Evolutionary conservation across 2,797 vertebrate genomes (phyloP).

Genomic region (Artibeus lituratus): DNA sequence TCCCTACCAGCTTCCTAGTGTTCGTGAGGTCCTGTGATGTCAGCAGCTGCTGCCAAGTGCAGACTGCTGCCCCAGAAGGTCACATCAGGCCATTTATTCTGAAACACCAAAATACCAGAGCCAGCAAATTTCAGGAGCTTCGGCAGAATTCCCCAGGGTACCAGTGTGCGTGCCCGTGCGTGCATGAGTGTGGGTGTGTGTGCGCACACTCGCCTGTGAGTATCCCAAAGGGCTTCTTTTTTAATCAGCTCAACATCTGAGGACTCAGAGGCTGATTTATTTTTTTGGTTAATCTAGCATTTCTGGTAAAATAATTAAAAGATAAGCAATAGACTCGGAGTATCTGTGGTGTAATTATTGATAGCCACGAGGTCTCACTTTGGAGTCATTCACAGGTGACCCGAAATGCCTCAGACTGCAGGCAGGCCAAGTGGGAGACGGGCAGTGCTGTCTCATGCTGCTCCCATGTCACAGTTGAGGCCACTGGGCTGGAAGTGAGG

Average conservation of each 20-base stretch:
- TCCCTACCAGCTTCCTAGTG: not conserved
- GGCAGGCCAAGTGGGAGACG: not conserved
- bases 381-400: not conserved
- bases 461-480: not conserved
- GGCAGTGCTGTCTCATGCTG: accelerated
- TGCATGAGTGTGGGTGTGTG: no score
- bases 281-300: conserved; percentile 60
- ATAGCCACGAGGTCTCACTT: conserved; percentile 36
- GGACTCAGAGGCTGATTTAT: conserved; percentile 51
- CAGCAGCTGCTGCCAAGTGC: conserved; percentile 37
- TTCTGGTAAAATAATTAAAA: conserved; percentile 73
- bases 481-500: not conserved
- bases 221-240: conserved; percentile 52
- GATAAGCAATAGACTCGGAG: conserved; percentile 53
- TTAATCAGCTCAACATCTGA: conserved; percentile 64
- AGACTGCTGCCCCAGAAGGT: conserved; percentile 42
- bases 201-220: not conserved
- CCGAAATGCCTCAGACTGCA: not conserved
- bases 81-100: conserved; percentile 54
- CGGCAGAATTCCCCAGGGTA: conserved; percentile 54
- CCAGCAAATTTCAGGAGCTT: conserved; percentile 65
- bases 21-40: conserved; percentile 31
- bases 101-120: conserved; percentile 58
- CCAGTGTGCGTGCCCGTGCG: not conserved
- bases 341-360: conserved; percentile 31